Evolutionary conservation across 2,113 vertebrate species (phyloP).

Genomic region (Leptobrachium ailaonicum): DNA sequence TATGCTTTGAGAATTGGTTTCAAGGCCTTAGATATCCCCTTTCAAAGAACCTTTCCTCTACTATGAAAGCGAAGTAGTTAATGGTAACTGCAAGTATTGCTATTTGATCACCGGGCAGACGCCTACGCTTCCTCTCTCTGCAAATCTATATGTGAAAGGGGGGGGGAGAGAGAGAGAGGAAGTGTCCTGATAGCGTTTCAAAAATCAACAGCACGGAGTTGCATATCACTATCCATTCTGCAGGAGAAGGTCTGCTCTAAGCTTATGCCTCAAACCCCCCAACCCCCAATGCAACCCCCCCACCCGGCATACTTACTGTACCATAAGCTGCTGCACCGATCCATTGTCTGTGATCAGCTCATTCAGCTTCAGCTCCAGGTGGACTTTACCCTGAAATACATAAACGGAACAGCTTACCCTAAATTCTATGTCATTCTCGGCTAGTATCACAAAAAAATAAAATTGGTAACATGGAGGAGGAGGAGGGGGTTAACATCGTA

Average conservation of each 20-base stretch:
- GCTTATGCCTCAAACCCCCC: not conserved
- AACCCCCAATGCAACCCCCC: too few relatives aligned
- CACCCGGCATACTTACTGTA: constrained; percentile 76
- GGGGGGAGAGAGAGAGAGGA: constrained; percentile 27
- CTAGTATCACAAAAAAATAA: too few relatives aligned
- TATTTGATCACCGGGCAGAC: constrained; percentile 39
- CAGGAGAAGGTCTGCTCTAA: not conserved
- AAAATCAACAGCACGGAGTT: not conserved
- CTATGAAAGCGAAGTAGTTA: constrained; percentile 27
- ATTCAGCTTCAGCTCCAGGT: constrained; percentile 93
- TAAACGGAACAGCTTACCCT: constrained; percentile 36
- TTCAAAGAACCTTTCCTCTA: not conserved
- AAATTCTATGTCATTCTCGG: too few relatives aligned
- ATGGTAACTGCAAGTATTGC: constrained; percentile 37
- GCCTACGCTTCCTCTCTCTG: constrained; percentile 48
- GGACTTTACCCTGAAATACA: constrained; percentile 88
- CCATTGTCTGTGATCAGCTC: constrained; percentile 96
- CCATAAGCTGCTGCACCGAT: constrained; percentile 87
- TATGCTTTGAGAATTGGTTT: too few relatives aligned
- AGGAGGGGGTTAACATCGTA: too few relatives aligned
- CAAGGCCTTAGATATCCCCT: not conserved
- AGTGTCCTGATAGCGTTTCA: constrained; percentile 34
- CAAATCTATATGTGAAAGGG: constrained; percentile 1
- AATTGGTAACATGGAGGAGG: too few relatives aligned
- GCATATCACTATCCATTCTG: constrained; percentile 14